Conservation (phyloP, 1,140 invertebrate genomes). For the Calliopsis andreniformis region DNA sequence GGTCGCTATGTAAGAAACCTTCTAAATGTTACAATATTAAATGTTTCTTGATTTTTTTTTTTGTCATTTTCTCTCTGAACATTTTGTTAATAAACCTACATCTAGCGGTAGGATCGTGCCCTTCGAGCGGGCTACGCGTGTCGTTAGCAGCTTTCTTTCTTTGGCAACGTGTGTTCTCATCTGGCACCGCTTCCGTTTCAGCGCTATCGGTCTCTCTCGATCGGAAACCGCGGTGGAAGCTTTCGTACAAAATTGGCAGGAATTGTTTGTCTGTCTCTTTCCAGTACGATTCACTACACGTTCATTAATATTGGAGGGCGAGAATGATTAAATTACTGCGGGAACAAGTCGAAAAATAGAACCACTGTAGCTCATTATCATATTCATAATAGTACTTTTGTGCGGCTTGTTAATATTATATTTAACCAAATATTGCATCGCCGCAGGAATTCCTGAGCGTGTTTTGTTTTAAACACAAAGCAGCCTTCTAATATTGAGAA, state of each 20-base stretch:
- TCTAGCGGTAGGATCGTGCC: constrained; percentile 52
- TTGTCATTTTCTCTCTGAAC: no score
- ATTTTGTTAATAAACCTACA: constrained; percentile 39
- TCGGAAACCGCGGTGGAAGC: constrained; percentile 24
- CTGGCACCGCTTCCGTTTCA: constrained; percentile 10
- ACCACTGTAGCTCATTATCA: no score
- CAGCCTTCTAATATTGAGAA: no score
- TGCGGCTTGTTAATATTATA: no score
- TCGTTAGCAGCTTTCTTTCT: constrained; percentile 14
- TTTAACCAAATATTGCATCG: no score
- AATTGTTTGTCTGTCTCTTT: constrained; percentile 22
- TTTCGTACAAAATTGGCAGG: constrained; percentile 49
- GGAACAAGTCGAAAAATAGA: not conserved
- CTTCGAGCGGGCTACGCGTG: constrained; percentile 10
- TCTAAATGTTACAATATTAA: constrained; percentile 61
- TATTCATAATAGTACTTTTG: no score
- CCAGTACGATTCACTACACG: constrained; percentile 11
- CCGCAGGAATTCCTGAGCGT: not conserved
- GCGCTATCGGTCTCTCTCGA: constrained; percentile 15
- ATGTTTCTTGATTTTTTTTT: constrained; percentile 13
- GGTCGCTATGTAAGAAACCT: constrained; percentile 55
- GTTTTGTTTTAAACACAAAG: not conserved
- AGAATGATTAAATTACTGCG: not conserved
- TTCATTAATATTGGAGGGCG: not conserved
- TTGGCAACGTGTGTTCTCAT: constrained; percentile 26